phyloP scores from a whole-genome alignment of 2,113 vertebrate genomes.

The Rhegmatorhina hoffmannsi region DNA sequence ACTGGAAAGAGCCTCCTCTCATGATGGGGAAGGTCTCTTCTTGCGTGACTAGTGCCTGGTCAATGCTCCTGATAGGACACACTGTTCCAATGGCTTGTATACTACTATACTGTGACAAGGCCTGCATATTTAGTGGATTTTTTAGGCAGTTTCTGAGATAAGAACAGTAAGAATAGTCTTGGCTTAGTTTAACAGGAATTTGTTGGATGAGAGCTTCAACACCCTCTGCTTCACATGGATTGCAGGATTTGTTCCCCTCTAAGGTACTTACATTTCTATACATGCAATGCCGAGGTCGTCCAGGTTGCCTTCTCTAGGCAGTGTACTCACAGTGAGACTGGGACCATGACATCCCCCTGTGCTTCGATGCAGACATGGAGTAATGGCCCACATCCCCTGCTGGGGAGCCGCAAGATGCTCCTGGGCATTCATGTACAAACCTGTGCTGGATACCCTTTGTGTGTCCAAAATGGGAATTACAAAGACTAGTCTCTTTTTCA shows the following conservation, averaged over 20 bases:
- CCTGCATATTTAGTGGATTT: background rate
- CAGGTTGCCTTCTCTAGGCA: background rate
- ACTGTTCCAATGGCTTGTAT: background rate
- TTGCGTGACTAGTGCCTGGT: background rate
- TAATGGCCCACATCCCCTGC: background rate
- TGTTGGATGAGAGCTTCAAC: background rate
- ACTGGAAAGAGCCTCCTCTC: background rate
- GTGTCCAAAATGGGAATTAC: background rate
- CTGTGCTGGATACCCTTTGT: background rate
- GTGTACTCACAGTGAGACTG: background rate
- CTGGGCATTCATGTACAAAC: accelerated
- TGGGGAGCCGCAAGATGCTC: accelerated
- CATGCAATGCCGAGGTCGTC: accelerated
- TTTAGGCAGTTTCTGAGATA: background rate
- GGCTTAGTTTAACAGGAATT: background rate
- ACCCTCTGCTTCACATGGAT: background rate
- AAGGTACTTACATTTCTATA: background rate
- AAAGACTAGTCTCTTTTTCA: background rate
- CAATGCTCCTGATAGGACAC: background rate
- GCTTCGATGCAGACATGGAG: background rate
- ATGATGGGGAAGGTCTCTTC: background rate
- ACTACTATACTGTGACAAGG: background rate
- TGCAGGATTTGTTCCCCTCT: background rate
- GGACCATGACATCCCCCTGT: accelerated
- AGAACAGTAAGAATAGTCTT: background rate